Base-by-base conservation (phyloP, 2,888 invertebrate species). In the Esperia sulphurella region DNA sequence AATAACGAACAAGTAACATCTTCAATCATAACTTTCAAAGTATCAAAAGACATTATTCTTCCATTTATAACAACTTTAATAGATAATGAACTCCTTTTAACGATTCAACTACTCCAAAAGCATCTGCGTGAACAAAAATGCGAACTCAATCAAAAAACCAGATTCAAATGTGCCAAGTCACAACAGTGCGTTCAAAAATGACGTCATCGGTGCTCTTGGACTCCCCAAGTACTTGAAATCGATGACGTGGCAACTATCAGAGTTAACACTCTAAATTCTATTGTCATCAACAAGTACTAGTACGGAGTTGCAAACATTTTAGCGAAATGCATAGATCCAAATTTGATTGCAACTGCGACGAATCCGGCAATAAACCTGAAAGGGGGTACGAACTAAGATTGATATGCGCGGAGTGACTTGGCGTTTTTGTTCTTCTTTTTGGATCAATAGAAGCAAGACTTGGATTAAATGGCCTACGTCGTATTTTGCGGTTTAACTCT, bases 371-470 rank as follows among this genome's bases (percentile, higher is more conserved):
- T 71, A 69, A 75, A 73, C 69, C 66, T 61, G 60, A 54, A 39
- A 61, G 68, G 68, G 71, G 82, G 71, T 31, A 9, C 67, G 63
- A 55, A 54, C 46, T 49, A 53, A 74, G 79, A 82, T 82, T 82
- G 75, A 86, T 84, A 69, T 58, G 66, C 56, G 54, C 53, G 37
- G 58, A 58, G 60, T 86, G 85, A 86, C 66, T 71, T 57, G 56
- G 79, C 82, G 57, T 51, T 69, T 77, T 59, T 60, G 53, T 60
- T 52, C 41, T 63, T 65, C 52, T 68, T 70, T 73, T 65, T 56
- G 70, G 69, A 73, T 74, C 70, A 61, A 72, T 71, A 68, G 59
- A 9, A 1, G 35, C n/a, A 3, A n/a, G 35, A 35, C 6, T 35
- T 6, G 35, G 35, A n/a, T 6, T 35, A n/a, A 35, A n/a, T 35